Conservation (phyloP, 2,888 invertebrate species). For the Eupithecia vulgata region DNA sequence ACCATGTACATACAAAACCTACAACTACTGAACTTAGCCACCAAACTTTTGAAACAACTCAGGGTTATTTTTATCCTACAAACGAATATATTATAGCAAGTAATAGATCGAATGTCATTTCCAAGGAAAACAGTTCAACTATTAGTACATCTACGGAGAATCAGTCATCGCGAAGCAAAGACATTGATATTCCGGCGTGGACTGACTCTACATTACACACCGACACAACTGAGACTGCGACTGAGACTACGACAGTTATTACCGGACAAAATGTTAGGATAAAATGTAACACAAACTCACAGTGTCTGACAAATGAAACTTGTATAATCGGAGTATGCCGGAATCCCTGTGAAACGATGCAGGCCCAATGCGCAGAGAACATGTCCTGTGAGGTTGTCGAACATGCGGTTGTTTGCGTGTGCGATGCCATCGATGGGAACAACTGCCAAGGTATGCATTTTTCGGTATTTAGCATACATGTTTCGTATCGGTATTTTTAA, state of each 20-base stretch:
- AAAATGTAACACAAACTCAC: conserved; percentile 85
- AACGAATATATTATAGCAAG: background rate
- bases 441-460: conserved; percentile 86
- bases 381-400: conserved; percentile 85
- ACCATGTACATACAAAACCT: background rate
- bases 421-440: conserved; percentile 84
- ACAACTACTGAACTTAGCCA: conserved; percentile 8
- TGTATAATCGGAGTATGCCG: conserved; percentile 86
- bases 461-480: conserved; percentile 55
- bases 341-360: conserved; percentile 83
- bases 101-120: conserved; percentile 11
- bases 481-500: conserved; percentile 7
- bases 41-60: conserved; percentile 8
- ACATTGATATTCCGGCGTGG: conserved; percentile 77
- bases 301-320: conserved; percentile 86
- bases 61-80: background rate
- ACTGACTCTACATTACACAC: conserved; percentile 68
- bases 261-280: conserved; percentile 61
- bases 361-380: conserved; percentile 83
- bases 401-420: conserved; percentile 86
- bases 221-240: conserved; percentile 74
- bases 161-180: conserved; percentile 73
- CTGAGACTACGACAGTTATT: conserved; percentile 49
- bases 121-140: conserved; percentile 47
- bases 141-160: conserved; percentile 71